Conservation (phyloP, 2,797 vertebrate species). For the Enteromius unitaeniatus region DNA sequence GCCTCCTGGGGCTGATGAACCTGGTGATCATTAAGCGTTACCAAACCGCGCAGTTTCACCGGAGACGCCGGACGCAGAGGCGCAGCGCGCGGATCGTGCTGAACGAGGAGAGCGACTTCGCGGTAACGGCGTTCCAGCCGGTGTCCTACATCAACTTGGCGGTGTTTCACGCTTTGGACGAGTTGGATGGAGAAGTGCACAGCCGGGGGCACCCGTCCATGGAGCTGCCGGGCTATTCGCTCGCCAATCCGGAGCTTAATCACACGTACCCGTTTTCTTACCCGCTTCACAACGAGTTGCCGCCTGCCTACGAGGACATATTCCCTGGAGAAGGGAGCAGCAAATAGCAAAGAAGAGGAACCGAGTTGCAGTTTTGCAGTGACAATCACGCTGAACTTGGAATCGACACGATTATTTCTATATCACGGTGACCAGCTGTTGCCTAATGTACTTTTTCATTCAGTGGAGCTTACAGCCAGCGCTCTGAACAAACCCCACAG, state of each 20-base stretch:
- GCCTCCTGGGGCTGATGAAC: conserved; percentile 89
- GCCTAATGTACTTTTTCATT: conserved; percentile 23
- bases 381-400: conserved; percentile 72
- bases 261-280: conserved; percentile 90
- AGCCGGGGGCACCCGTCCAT: conserved; percentile 91
- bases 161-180: conserved; percentile 83
- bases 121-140: conserved; percentile 80
- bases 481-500: background rate
- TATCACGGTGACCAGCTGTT: background rate
- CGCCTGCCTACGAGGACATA: conserved; percentile 90
- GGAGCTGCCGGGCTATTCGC: conserved; percentile 93
- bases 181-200: conserved; percentile 88
- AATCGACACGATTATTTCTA: conserved; percentile 6
- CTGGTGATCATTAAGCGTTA: conserved; percentile 89
- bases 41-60: conserved; percentile 83
- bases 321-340: conserved; percentile 83
- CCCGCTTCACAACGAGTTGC: conserved; percentile 85
- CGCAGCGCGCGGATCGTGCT: conserved; percentile 83
- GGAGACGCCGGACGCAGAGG: conserved; percentile 76
- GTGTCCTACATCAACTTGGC: conserved; percentile 94
- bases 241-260: conserved; percentile 87
- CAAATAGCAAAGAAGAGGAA: conserved; percentile 67
- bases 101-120: conserved; percentile 85
- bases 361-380: conserved; percentile 67
- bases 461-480: conserved; percentile 1